Evolutionary conservation across 2,797 vertebrate species (phyloP), one percentile per base, ranked within the genome.

Genomic region (Xenopus petersii): DNA sequence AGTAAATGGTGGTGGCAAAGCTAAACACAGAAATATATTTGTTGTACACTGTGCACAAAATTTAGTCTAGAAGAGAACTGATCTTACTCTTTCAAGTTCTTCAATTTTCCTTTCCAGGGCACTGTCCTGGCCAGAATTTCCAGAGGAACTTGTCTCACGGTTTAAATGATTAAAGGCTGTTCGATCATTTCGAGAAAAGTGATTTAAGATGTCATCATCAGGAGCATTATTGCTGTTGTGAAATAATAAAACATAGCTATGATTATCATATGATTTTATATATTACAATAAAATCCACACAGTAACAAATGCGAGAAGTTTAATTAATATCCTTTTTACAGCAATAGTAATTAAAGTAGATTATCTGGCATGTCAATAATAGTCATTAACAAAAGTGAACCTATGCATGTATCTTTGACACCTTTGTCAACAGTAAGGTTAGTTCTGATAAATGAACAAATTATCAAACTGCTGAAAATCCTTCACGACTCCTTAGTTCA

Each of bases 51-150:
- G 15, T 16, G 42, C 30, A 64, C 30, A 64, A 3, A 64, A 6
- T 4, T 10, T 12, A 62, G 16, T 58, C 3, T n/a, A 58, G 15
- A n/a, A 61, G 17, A 61, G 17, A 21, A 16, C n/a, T 9, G 2
- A 15, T 1, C 21, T 60, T 84, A 98, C 97, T 93, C 87, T 95
- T 88, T 99, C 97, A 84, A 98, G 94, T 74, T 98, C 97, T 77
- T 99, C 97, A 81, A 98, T 83, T 87, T 90, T 94, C 81, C 92
- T 95, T 87, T 98, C 96, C 89, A 95, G 85, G 81, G 83, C 46
- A 26, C 83, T 88, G 15, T 90, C 24, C 0, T 79, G 84, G 30
- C 86, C 36, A 16, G 87, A 84, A 78, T 79, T 86, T 42, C 85
- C 84, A 26, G 91, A 86, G 67, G 86, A 81, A 75, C 86, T 90